Evolutionary conservation across 2,797 vertebrate species (phyloP), one percentile per base, ranked within the genome.

Genomic region (Cryptoblepharus egeriae): DNA sequence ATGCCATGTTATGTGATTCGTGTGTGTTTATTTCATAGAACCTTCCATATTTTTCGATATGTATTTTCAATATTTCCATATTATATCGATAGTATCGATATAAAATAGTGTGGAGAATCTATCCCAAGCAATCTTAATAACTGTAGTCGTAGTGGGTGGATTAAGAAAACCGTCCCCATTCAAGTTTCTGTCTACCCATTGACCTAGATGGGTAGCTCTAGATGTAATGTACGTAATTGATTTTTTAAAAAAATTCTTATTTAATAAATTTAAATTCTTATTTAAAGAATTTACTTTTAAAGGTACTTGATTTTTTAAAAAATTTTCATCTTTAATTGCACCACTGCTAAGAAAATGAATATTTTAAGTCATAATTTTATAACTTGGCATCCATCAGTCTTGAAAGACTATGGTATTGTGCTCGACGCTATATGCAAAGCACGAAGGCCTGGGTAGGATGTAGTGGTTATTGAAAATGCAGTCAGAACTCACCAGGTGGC

Each of bases 21-120:
- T 87, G 84, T 89, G 63, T 86, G 24, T 88, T 89, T 90, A 28
- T 80, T 78, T 73, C 84, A 75, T 80, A 80, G 77, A 49, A 72
- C 12, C 35, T 32, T 86, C 61, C 57, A 12, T 18, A n/a, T n/a
- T n/a, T n/a, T n/a, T n/a, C n/a, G n/a, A n/a, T n/a, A n/a, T n/a
- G n/a, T n/a, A n/a, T n/a, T n/a, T n/a, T n/a, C n/a, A n/a, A n/a
- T n/a, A n/a, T n/a, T n/a, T n/a, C n/a, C n/a, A n/a, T n/a, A n/a
- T n/a, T n/a, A n/a, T n/a, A n/a, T n/a, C n/a, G n/a, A 73, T 64
- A 70, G 74, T 65, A 52, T 77, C 18, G 45, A 70, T 76, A 69
- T 60, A 77, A 65, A 42, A 63, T 7, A 5, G 6, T 20, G 39
- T 60, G 3, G 10, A 57, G 45, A 77, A 32, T 60, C 28, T 70